Base-by-base conservation (phyloP, 2,113 vertebrate species). In the Saguinus midas region DNA sequence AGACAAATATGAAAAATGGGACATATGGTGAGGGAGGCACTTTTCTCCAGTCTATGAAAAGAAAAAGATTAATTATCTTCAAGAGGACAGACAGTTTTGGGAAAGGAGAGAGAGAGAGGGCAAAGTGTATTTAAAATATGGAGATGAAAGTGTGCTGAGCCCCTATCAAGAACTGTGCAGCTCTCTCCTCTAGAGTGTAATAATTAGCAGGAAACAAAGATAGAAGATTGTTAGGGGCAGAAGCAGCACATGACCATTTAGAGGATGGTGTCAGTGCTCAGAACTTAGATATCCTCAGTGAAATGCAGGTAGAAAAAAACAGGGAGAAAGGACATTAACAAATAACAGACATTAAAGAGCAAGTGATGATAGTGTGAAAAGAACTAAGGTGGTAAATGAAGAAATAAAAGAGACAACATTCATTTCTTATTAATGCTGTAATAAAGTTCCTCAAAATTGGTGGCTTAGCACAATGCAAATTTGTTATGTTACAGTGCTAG, bases 131-230 rank as follows among this genome's bases (percentile, higher is more conserved):
- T 64, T 72, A 52, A 72, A 75, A 55, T 1, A 32, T 48, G 32
- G 23, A 68, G 12, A 6, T 35, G 64, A 57, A 83, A 18, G 58
- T 61, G 40, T 32, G 27, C 12, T 72, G 23, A 75, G 35, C 23
- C 29, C 8, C 9, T 6, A 0, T 7, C 37, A 50, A 78, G 57
- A 37, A 6, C 11, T 43, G 3, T 1, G 2, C 10, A 40, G 25
- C 55, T 73, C 37, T 45, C 8, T 20, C 61, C 55, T 35, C 13
- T 8, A 2, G 7, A 68, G n/a, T 6, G 8, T 29, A 7, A 25
- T 32, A 20, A 20, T 9, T 29, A 18, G 18, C 2, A 12, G 35
- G 35, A 35, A 6, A 20, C 32, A 50, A 57, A 25, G 40, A 29
- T 4, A 68, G 29, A 75, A 35, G 8, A 4, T 18, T 70, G 9